Conservation (phyloP, 2,113 vertebrate genomes). For the Oreochromis niloticus region DNA sequence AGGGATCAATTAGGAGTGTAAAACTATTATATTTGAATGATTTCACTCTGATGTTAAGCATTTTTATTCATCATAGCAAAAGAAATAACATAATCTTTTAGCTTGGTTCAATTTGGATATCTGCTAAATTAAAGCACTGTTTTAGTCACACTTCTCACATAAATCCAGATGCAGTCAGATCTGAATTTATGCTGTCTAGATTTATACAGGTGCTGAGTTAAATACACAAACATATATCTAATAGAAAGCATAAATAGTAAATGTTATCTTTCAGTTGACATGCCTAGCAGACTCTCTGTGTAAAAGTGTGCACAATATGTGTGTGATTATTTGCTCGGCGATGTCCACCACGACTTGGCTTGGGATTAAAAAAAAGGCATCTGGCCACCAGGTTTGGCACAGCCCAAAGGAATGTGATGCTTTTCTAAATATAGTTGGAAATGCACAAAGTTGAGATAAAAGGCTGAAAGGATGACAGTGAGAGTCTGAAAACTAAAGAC, state of each 20-base stretch:
- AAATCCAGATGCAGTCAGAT: not conserved
- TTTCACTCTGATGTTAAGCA: not conserved
- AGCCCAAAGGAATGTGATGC: constrained; percentile 4
- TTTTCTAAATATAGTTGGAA: not conserved
- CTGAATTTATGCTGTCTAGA: not conserved
- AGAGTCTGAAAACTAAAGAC: not conserved
- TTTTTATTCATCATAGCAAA: not conserved
- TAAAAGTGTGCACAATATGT: not conserved
- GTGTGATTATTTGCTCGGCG: not conserved
- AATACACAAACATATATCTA: not conserved
- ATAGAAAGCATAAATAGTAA: not conserved
- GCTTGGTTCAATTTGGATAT: not conserved
- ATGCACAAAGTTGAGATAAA: not conserved
- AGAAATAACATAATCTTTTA: not conserved
- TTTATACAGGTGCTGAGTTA: not conserved
- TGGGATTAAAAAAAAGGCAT: constrained; percentile 28
- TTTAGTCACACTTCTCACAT: not conserved
- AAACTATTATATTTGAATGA: not conserved
- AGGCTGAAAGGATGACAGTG: not conserved
- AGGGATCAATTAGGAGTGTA: not conserved
- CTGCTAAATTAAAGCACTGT: not conserved
- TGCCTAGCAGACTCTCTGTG: not conserved
- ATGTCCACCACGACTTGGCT: not conserved
- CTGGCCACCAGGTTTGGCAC: constrained; percentile 38
- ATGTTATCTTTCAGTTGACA: not conserved